A percentile compares a stretch with the other conserved stretches of the same genome.
These are phyloP conservation scores for Caprella mutica DNA, from an alignment of 2,888 invertebrate species.

Conservation along the genomic window DNA sequence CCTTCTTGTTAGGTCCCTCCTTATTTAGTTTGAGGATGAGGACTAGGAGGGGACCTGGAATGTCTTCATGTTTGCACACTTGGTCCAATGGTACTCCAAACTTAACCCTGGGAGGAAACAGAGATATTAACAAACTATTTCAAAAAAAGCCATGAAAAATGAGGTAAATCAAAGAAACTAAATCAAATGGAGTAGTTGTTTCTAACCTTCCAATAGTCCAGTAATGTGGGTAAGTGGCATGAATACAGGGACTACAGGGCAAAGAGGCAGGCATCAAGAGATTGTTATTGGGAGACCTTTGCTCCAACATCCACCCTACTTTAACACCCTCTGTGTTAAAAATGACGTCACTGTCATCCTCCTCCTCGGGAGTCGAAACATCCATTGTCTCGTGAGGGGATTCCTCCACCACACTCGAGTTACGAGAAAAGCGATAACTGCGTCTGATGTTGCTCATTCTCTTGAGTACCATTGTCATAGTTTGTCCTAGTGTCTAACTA, in stretches of 20 bases:
- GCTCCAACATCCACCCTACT: constrained; percentile 5
- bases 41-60: constrained; percentile 81
- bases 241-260: constrained; percentile 5
- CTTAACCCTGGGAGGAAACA: constrained; percentile 56
- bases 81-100: constrained; percentile 83
- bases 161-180: no score
- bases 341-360: constrained; percentile 1
- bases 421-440: constrained; percentile 1
- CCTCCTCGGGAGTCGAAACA: not conserved
- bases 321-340: constrained; percentile 5
- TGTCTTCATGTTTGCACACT: constrained; percentile 89
- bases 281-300: not conserved
- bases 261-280: not conserved
- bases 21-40: constrained; percentile 85
- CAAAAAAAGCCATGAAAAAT: not conserved
- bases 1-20: constrained; percentile 82
- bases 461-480: not conserved
- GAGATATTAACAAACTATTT: not conserved
- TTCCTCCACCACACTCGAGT: not conserved
- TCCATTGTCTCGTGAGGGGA: no score
- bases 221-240: constrained; percentile 1
- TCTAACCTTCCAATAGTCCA: constrained; percentile 9
- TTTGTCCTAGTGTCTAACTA: no score
- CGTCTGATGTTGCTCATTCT: constrained; percentile 1
- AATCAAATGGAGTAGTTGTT: no score